Evolutionary conservation across 1,140 invertebrate species (phyloP).

Genomic region (Drosophila mayri): DNA sequence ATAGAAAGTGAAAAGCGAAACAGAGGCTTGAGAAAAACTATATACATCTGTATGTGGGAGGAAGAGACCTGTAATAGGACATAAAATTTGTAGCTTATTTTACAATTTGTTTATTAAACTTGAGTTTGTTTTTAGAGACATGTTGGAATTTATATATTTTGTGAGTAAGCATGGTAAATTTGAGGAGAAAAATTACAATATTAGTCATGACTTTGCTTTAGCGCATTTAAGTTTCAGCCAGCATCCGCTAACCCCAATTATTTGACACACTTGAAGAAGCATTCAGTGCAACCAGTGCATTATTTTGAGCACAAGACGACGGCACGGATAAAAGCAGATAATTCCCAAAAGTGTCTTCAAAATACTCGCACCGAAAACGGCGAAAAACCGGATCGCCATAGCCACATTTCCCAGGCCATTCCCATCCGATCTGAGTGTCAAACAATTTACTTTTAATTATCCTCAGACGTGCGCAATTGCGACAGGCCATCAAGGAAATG

Average conservation of each 20-base stretch:
- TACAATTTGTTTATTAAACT: background rate
- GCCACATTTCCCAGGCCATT: conserved; percentile 32
- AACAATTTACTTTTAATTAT: conserved; percentile 66
- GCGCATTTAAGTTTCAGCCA: background rate
- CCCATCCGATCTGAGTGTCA: conserved; percentile 46
- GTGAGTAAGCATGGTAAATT: background rate
- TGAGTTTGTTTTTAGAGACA: background rate
- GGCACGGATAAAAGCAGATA: conserved; percentile 9
- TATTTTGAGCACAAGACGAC: background rate
- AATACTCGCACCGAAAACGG: conserved; percentile 14
- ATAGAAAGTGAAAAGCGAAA: conserved; percentile 6
- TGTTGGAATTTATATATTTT: background rate
- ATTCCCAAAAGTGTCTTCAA: conserved; percentile 40
- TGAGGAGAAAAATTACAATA: background rate
- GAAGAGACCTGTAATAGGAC: background rate
- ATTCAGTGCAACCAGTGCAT: conserved; percentile 14
- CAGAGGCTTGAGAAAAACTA: background rate
- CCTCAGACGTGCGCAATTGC: conserved; percentile 31
- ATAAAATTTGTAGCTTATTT: background rate
- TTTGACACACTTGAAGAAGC: background rate
- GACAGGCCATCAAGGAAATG: conserved; percentile 70
- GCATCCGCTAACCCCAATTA: conserved; percentile 4
- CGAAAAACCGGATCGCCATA: conserved; percentile 20
- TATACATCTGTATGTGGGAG: background rate
- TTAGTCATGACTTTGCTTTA: background rate